Evolutionary conservation across 2,113 vertebrate species (phyloP).

Genomic region (Mystacornis crossleyi): DNA sequence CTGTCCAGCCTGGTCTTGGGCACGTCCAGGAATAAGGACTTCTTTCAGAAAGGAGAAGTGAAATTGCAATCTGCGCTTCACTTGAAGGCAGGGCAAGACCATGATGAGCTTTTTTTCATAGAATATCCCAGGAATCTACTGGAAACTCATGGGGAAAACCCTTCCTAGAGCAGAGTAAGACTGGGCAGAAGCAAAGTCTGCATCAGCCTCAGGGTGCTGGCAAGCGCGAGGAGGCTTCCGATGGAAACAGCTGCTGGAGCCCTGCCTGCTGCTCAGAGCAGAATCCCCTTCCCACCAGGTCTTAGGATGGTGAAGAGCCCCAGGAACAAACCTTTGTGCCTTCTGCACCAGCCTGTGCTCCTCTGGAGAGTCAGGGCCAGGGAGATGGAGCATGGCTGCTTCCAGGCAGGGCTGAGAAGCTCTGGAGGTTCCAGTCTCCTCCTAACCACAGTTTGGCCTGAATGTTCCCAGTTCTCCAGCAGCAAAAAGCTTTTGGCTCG

Average conservation of each 20-base stretch:
- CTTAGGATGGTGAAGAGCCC: background rate
- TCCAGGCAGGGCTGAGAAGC: background rate
- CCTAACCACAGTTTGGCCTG: background rate
- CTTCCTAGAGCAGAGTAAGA: background rate
- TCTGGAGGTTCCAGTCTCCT: background rate
- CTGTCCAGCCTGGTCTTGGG: background rate
- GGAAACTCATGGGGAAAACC: background rate
- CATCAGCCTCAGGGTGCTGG: background rate
- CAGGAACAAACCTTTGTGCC: accelerated
- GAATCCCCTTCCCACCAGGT: background rate
- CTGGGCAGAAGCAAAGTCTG: background rate
- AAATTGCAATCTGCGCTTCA: background rate
- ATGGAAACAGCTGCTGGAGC: background rate
- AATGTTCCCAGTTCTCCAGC: background rate
- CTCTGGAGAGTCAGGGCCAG: background rate
- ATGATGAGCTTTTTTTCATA: background rate
- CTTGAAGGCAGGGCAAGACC: background rate
- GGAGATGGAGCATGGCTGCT: background rate
- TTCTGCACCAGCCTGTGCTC: background rate
- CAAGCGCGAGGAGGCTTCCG: background rate
- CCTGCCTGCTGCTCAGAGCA: background rate
- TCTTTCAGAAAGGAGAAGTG: background rate
- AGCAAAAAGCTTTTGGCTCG: background rate
- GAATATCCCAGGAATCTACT: background rate
- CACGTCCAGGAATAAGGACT: background rate